A percentile compares a stretch with the other conserved stretches of the same genome.
These are phyloP conservation scores for Lynx canadensis DNA, from an alignment of 2,113 vertebrate genomes.

Conservation along the genomic window DNA sequence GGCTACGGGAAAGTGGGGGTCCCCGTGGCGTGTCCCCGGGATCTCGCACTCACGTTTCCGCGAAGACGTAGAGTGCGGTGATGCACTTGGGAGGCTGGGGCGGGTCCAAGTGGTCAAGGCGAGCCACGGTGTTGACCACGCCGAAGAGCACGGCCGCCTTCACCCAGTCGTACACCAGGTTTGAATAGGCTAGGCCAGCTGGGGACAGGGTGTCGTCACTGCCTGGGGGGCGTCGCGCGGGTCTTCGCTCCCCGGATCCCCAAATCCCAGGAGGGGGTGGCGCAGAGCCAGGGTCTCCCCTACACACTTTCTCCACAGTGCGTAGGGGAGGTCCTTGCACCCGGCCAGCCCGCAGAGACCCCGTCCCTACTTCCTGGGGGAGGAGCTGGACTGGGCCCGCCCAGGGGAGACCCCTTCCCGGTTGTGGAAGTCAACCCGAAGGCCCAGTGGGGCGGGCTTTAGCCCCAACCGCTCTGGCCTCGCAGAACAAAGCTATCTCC, in stretches of 20 bases:
- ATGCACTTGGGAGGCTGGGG: constrained; percentile 96
- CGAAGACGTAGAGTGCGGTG: constrained; percentile 95
- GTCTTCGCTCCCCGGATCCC: rapidly evolving
- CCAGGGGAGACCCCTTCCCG: rapidly evolving
- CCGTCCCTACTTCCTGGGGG: neutral
- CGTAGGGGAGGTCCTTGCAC: neutral
- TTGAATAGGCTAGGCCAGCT: constrained; percentile 96
- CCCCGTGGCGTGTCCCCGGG: rapidly evolving
- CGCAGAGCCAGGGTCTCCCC: rapidly evolving
- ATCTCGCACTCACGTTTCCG: constrained; percentile 92
- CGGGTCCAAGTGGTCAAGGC: constrained; percentile 94
- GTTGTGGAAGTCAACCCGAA: neutral
- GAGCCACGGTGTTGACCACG: constrained; percentile 92
- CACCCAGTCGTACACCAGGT: constrained; percentile 97
- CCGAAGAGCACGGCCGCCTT: constrained; percentile 97
- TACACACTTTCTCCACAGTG: too few species aligned
- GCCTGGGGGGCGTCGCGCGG: rapidly evolving
- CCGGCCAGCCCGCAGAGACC: neutral
- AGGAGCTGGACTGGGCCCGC: rapidly evolving
- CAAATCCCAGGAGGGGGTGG: too few species aligned
- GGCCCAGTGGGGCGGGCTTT: neutral
- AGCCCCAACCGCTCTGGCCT: neutral
- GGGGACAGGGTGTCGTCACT: neutral
- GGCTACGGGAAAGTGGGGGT: neutral
- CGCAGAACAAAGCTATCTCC: neutral